Evolutionary conservation across 1,140 invertebrate species (phyloP).

Genomic region (Orchestia grillus): DNA sequence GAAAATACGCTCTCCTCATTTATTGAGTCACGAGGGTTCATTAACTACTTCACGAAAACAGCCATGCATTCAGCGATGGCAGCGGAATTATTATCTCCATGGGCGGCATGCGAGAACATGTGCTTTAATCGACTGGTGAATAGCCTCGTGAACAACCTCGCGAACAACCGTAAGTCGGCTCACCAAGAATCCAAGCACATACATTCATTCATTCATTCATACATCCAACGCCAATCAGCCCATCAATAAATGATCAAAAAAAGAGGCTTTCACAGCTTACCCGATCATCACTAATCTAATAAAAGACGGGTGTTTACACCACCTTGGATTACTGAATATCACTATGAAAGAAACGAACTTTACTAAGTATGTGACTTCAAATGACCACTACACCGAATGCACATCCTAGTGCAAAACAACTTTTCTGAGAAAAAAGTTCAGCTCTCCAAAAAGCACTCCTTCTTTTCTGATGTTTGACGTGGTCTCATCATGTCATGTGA

Average conservation of each 20-base stretch:
- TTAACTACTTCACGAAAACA: background rate
- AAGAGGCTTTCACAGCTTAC: background rate
- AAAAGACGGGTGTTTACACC: no score
- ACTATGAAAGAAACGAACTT: background rate
- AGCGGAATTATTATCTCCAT: background rate
- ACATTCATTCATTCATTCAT: no score
- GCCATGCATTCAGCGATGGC: background rate
- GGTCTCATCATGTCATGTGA: background rate
- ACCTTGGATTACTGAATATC: background rate
- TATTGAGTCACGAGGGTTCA: background rate
- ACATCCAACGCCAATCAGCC: no score
- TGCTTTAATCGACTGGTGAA: no score
- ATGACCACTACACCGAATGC: background rate
- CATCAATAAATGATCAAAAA: no score
- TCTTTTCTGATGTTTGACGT: background rate
- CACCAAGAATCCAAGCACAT: no score
- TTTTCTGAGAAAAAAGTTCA: background rate
- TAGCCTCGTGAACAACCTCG: no score
- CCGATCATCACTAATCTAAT: no score
- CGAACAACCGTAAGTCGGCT: no score
- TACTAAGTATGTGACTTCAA: background rate
- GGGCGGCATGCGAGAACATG: no score
- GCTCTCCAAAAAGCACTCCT: background rate
- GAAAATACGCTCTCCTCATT: background rate
- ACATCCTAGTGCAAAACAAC: background rate